phyloP scores from a whole-genome alignment of 2,888 invertebrate species.

The Tetragonula carbonaria region DNA sequence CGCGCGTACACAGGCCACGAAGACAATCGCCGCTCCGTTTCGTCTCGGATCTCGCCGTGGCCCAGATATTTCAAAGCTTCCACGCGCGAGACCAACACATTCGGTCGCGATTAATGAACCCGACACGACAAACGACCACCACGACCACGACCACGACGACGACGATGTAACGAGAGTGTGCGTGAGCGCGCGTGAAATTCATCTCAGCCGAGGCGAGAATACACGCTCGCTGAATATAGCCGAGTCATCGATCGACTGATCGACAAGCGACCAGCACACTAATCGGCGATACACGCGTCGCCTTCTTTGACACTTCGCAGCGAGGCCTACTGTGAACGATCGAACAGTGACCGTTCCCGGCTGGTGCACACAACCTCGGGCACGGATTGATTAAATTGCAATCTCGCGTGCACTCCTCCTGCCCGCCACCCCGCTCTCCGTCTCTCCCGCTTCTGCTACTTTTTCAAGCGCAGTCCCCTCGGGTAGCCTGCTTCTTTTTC shows the following conservation, averaged over 20 bases:
- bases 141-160: not conserved
- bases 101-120: constrained; percentile 50
- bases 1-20: not conserved
- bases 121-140: constrained; percentile 11
- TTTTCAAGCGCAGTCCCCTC: not conserved
- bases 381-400: constrained; percentile 62
- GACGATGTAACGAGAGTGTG: not conserved
- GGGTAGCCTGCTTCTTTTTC: constrained; percentile 3
- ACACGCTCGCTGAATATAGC: constrained; percentile 17
- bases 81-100: not conserved
- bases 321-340: not conserved
- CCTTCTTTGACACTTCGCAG: constrained; percentile 45
- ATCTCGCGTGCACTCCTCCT: constrained; percentile 34
- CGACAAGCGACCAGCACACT: constrained; percentile 44
- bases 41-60: constrained; percentile 14
- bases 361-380: constrained; percentile 25
- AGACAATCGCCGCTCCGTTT: constrained; percentile 32
- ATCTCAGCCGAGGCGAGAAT: constrained; percentile 10
- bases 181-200: constrained; percentile 29
- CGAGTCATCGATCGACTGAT: constrained; percentile 46
- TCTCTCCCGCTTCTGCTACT: not conserved
- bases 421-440: not conserved
- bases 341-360: constrained; percentile 41
- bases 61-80: constrained; percentile 47
- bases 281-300: constrained; percentile 24